Percentiles rank a stretch among this genome's conserved stretches.
Conservation (phyloP, 1,140 invertebrate species). For the Diabrotica undecimpunctata region DNA sequence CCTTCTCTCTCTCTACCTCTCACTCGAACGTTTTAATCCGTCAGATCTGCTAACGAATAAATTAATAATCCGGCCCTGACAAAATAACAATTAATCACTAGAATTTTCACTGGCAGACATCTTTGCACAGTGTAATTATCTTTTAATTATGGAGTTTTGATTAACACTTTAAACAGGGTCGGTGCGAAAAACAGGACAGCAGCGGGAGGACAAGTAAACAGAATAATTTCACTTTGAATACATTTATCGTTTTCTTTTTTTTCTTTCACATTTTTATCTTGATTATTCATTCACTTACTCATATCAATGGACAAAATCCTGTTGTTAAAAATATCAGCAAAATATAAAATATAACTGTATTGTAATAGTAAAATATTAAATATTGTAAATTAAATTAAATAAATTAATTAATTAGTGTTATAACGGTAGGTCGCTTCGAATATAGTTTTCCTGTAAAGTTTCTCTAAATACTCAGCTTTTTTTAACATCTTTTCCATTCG, state of each 20-base stretch:
- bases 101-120: conserved; percentile 20
- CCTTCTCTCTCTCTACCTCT: neutral
- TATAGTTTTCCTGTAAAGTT: neutral
- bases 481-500: neutral
- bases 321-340: no score
- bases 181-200: neutral
- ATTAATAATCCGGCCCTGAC: conserved; percentile 16
- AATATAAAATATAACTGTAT: no score
- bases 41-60: conserved; percentile 8
- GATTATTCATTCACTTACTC: no score
- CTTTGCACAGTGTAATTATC: conserved; percentile 28
- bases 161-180: conserved; percentile 19
- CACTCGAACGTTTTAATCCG: conserved; percentile 8
- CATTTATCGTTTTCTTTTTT: no score
- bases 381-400: no score
- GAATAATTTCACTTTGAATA: no score
- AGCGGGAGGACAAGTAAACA: no score
- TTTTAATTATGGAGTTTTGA: conserved; percentile 33
- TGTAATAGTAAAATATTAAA: no score
- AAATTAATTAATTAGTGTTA: no score
- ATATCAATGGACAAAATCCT: no score
- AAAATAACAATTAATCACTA: conserved; percentile 31
- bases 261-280: no score
- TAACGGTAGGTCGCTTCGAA: neutral
- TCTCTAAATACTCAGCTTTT: neutral